phyloP scores from a whole-genome alignment of 2,113 vertebrate genomes.

The Xenopus borealis region DNA sequence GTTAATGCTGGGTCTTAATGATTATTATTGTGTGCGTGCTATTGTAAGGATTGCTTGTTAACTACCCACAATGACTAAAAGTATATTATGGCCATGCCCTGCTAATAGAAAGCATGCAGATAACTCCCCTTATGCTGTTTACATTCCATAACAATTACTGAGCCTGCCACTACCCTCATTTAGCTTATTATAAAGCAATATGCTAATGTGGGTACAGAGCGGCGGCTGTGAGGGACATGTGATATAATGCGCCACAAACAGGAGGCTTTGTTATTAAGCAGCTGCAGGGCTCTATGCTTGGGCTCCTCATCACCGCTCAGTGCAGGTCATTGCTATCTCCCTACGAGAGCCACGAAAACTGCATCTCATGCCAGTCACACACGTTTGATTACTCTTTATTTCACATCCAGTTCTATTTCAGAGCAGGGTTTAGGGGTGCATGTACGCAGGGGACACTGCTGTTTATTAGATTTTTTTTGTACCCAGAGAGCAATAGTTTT shows the following conservation, averaged over 20 bases:
- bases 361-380: neutral
- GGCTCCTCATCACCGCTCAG: slow-evolving; percentile 14
- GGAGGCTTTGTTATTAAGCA: slow-evolving; percentile 16
- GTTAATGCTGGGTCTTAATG: slow-evolving; percentile 5
- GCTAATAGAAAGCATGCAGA: slow-evolving; percentile 10
- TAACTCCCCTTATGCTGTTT: slow-evolving; percentile 10
- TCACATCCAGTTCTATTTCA: neutral
- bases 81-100: slow-evolving; percentile 11
- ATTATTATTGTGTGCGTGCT: neutral
- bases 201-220: slow-evolving; percentile 25
- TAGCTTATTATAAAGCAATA: slow-evolving; percentile 40
- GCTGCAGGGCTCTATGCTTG: neutral
- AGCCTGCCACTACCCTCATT: slow-evolving; percentile 26
- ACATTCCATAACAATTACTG: slow-evolving; percentile 24
- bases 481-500: no score
- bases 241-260: slow-evolving; percentile 20
- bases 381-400: slow-evolving; percentile 18
- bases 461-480: no score
- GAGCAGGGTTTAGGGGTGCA: no score
- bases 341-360: slow-evolving; percentile 7
- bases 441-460: no score
- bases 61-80: slow-evolving; percentile 13
- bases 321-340: neutral
- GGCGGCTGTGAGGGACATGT: slow-evolving; percentile 13
- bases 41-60: slow-evolving; percentile 5